A percentile compares a stretch with the other conserved stretches of the same genome.
These are phyloP conservation scores for Ptilodon capucinus DNA, from an alignment of 2,888 invertebrate genomes.

Conservation along the genomic window DNA sequence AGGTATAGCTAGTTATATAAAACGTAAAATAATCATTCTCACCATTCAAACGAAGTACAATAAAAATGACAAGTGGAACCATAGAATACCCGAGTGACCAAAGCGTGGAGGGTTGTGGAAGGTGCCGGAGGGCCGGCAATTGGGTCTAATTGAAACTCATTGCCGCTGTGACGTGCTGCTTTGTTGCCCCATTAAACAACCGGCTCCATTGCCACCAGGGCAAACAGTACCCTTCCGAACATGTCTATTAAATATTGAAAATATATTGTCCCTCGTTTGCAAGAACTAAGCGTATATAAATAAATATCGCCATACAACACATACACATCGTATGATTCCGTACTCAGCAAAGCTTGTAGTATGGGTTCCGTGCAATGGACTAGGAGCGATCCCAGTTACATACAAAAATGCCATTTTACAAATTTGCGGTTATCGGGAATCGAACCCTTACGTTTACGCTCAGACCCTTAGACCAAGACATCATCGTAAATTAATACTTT, in stretches of 20 bases:
- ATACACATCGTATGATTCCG: no score
- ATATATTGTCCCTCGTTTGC: not conserved
- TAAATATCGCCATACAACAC: no score
- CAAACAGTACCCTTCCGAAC: conserved; percentile 2
- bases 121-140: conserved; percentile 71
- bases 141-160: conserved; percentile 73
- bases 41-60: conserved; percentile 1
- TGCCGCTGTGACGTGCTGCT: conserved; percentile 47
- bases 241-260: not conserved
- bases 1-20: not conserved
- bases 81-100: conserved; percentile 32
- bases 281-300: not conserved
- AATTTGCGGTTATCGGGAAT: no score
- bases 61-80: conserved; percentile 5
- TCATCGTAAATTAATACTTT: no score
- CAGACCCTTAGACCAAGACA: no score
- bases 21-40: not conserved
- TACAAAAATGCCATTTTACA: no score
- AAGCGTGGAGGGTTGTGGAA: conserved; percentile 66
- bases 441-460: no score
- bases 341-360: no score
- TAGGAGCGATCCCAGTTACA: no score
- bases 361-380: no score
- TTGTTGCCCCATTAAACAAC: conserved; percentile 30
- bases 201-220: conserved; percentile 22